phyloP scores from a whole-genome alignment of 2,888 invertebrate genomes.

The Serrognathus titanus region DNA sequence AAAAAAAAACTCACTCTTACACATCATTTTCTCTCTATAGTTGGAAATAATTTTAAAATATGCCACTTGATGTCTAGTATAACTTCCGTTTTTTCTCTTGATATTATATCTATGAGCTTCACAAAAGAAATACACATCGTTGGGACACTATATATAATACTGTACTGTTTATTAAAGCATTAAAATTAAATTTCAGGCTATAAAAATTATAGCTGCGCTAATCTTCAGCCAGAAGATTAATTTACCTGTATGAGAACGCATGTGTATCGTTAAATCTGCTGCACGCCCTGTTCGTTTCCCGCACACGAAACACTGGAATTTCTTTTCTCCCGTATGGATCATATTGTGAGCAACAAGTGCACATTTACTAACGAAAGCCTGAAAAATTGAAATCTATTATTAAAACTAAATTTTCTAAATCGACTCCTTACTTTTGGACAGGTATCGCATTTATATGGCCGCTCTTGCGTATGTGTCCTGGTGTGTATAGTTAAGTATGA shows the following conservation, averaged over 20 bases:
- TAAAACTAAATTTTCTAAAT: too few relatives aligned
- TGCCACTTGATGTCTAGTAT: too few relatives aligned
- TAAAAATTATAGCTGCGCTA: too few relatives aligned
- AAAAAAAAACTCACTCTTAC: too few relatives aligned
- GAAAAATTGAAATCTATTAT: slow-evolving; percentile 17
- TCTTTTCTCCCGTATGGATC: slow-evolving; percentile 43
- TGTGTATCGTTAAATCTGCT: slow-evolving; percentile 42
- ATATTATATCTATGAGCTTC: too few relatives aligned
- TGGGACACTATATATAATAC: too few relatives aligned
- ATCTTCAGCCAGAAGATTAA: neutral
- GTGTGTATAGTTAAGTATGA: slow-evolving; percentile 45
- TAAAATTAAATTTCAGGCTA: too few relatives aligned
- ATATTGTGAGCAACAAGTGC: slow-evolving; percentile 40
- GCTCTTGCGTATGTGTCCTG: slow-evolving; percentile 43
- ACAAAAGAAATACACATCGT: too few relatives aligned
- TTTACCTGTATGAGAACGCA: slow-evolving; percentile 44
- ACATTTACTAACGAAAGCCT: slow-evolving; percentile 43
- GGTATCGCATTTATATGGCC: slow-evolving; percentile 41
- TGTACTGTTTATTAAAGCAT: too few relatives aligned
- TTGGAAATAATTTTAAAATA: too few relatives aligned
- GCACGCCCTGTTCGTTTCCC: slow-evolving; percentile 40
- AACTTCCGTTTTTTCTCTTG: too few relatives aligned
- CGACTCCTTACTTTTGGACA: slow-evolving; percentile 37
- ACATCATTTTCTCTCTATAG: too few relatives aligned
- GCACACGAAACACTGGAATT: slow-evolving; percentile 41